Evolutionary conservation across 2,888 invertebrate species (phyloP).

Genomic region (Lacanobia oleracea): DNA sequence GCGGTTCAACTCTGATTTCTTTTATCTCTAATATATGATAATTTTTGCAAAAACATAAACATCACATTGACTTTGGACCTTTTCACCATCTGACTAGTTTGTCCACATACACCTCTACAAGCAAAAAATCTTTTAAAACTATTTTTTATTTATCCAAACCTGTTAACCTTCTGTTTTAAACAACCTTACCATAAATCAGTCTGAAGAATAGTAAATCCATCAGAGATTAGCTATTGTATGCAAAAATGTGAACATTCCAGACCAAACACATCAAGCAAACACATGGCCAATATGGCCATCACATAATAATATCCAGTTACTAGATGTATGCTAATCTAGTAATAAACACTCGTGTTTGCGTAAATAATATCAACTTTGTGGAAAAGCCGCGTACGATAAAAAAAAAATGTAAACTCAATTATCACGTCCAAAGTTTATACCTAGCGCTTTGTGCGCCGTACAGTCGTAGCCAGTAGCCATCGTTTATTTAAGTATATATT

Average conservation of each 20-base stretch:
- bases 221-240: conserved; percentile 27
- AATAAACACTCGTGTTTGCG: conserved; percentile 28
- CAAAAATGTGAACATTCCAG: conserved; percentile 15
- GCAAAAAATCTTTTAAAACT: neutral
- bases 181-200: conserved; percentile 6
- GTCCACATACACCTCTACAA: neutral
- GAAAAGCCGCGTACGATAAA: conserved; percentile 5
- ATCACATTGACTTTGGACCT: neutral
- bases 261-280: conserved; percentile 31
- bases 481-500: conserved; percentile 30
- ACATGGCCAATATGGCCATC: conserved; percentile 31
- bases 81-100: neutral
- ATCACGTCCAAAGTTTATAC: conserved; percentile 6
- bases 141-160: neutral
- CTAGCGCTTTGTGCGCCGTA: neutral
- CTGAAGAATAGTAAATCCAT: conserved; percentile 8
- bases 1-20: neutral
- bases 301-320: conserved; percentile 35
- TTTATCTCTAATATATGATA: neutral
- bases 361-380: conserved; percentile 8
- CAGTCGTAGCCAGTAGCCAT: conserved; percentile 37
- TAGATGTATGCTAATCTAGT: conserved; percentile 32
- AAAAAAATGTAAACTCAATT: conserved; percentile 20
- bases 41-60: neutral
- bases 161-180: neutral